Percentiles rank a stretch among this genome's conserved stretches.
These are phyloP conservation scores for Brachionus plicatilis DNA, from an alignment of 1,140 invertebrate genomes.

Conservation along the genomic window DNA sequence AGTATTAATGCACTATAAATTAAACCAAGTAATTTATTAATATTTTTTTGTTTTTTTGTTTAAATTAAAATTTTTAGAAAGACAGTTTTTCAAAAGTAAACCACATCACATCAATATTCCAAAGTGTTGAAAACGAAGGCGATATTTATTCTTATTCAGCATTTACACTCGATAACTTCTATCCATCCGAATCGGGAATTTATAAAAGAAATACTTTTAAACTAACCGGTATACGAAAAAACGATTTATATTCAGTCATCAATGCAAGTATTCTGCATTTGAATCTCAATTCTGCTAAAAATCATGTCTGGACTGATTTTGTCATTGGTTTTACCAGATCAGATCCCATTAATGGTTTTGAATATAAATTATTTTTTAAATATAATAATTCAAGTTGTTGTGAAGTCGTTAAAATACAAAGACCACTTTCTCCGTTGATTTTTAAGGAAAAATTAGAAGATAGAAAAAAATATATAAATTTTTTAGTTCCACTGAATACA, in stretches of 20 bases:
- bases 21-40: background rate
- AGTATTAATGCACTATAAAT: background rate
- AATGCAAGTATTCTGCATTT: background rate
- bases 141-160: conserved; percentile 25
- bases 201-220: conserved; percentile 15
- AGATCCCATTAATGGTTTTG: background rate
- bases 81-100: background rate
- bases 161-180: conserved; percentile 11
- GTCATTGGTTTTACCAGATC: background rate
- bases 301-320: background rate
- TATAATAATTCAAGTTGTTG: background rate
- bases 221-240: background rate
- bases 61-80: background rate
- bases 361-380: conserved; percentile 15
- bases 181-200: background rate
- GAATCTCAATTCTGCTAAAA: background rate
- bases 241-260: background rate
- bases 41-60: background rate
- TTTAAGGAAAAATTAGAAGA: background rate
- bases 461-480: background rate
- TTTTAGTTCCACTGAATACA: background rate
- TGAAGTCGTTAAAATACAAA: background rate
- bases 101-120: background rate
- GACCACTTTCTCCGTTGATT: background rate
- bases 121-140: background rate